Base-by-base conservation (phyloP, 2,113 vertebrate genomes). In the Platysteira castanea region DNA sequence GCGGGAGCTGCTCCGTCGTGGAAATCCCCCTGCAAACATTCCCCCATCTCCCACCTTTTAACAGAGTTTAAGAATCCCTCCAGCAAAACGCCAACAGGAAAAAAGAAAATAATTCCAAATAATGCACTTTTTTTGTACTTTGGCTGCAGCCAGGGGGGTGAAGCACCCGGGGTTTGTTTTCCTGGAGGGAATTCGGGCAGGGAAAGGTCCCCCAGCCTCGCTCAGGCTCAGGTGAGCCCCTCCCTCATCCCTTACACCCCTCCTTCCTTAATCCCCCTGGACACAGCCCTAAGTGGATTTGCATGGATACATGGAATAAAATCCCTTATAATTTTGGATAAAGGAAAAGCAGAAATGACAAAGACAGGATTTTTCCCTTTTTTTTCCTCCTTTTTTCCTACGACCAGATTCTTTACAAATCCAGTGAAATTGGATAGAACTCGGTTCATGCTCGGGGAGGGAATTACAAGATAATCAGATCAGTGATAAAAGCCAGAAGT, bases 321-420 rank as follows among this genome's bases (percentile, higher is more conserved):
- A 83, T 26, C 39, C 76, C 52, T 69, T 44, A 2, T 49, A 44
- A 65, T 70, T 75, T 28, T 21, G 53, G 41, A 60, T 64, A 74
- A 65, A 82, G 56, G 28, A 47, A 61, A 83, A 91, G 61, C 17
- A 89, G 64, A 64, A 85, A 88, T 56, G 35, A 69, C 70, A 93
- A 82, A 85, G 64, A 17, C 5, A 13, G 60, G 78, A 44, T 41
- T 81, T 90, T 74, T 71, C 44, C 56, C 10, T 33, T 17, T 20
- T 59, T 33, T 13, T 5, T 4, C 21, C 7, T 3, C 5, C 42
- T 41, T 41, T 42, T 59, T 57, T 35, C 49, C 37, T 9, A 1
- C 39, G 37, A 26, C 41, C 60, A 42, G 76, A 69, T 78, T 85
- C 82, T 94, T 96, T 91, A 85, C 80, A 85, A 93, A 91, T 74